Percentiles rank a stretch among this genome's conserved stretches.
phyloP scores from a whole-genome alignment of 1,140 invertebrate genomes.

The Calliopsis andreniformis region DNA sequence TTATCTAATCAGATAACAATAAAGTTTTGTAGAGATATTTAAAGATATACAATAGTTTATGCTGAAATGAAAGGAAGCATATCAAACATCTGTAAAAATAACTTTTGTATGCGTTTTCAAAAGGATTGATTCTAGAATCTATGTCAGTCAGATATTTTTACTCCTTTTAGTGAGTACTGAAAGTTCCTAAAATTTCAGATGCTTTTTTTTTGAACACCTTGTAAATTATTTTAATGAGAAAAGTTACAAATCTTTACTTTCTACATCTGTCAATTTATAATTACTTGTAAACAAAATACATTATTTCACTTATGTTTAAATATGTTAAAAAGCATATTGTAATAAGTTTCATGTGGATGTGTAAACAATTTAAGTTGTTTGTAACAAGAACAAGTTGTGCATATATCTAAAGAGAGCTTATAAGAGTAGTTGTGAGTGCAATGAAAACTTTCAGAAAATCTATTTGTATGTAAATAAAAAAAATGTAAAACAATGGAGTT shows the following conservation, averaged over 20 bases:
- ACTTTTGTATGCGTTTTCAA: no score
- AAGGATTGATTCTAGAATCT: no score
- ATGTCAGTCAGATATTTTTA: no score
- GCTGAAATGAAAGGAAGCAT: no score
- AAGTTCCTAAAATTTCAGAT: slow-evolving; percentile 9
- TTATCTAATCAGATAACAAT: no score
- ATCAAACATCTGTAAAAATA: no score
- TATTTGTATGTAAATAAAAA: slow-evolving; percentile 81
- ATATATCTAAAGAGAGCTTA: slow-evolving; percentile 80
- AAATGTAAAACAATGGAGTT: slow-evolving; percentile 52
- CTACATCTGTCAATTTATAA: slow-evolving; percentile 24
- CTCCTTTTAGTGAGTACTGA: no score
- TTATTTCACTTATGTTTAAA: slow-evolving; percentile 19
- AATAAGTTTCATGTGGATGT: slow-evolving; percentile 26
- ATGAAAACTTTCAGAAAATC: slow-evolving; percentile 77
- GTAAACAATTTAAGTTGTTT: slow-evolving; percentile 40
- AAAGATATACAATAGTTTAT: no score
- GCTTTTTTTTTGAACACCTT: no score
- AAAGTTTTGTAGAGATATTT: no score
- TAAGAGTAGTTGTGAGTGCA: slow-evolving; percentile 81
- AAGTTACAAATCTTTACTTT: slow-evolving; percentile 21
- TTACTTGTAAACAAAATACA: slow-evolving; percentile 18
- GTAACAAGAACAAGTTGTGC: slow-evolving; percentile 69
- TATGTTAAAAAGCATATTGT: slow-evolving; percentile 8
- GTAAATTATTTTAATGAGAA: no score